Base-by-base conservation (phyloP, 1,140 invertebrate species). In the Pissodes strobi region DNA sequence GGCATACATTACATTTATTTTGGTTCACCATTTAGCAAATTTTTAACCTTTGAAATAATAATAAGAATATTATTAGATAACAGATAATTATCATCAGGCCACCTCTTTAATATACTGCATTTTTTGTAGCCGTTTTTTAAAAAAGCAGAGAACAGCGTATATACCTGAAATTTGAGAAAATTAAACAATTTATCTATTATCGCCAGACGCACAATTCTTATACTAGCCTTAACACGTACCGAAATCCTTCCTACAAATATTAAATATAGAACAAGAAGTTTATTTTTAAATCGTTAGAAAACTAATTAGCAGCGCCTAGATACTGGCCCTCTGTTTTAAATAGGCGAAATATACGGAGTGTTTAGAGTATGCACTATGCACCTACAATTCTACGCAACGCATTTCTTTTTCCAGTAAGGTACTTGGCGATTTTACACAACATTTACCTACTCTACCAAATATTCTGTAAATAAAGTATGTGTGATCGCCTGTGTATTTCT, bases 1-100 rank as follows among this genome's bases (percentile, higher is more conserved):
- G 41, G 43, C 74, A 75, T 23, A 74, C 41, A 25, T 64, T 66
- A 56, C 73, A 75, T 34, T 34, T 49, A 15, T 48, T 48, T 34
- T 52, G 60, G 21, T 68, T 58, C 8, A 52, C 61, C 64, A 69
- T 68, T 51, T 48, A n/a, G n/a, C n/a, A n/a, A n/a, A n/a, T n/a
- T n/a, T n/a, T n/a, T n/a, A n/a, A n/a, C n/a, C n/a, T n/a, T n/a
- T n/a, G n/a, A n/a, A n/a, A n/a, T n/a, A n/a, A n/a, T n/a, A n/a
- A n/a, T n/a, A n/a, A n/a, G n/a, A n/a, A n/a, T n/a, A n/a, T n/a
- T n/a, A n/a, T n/a, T n/a, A n/a, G n/a, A n/a, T n/a, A n/a, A n/a
- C n/a, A n/a, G n/a, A n/a, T n/a, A n/a, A n/a, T n/a, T n/a, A n/a
- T n/a, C n/a, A n/a, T n/a, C n/a, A n/a, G n/a, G n/a, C n/a, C n/a